Percentiles rank a stretch among this genome's conserved stretches.
phyloP scores from a whole-genome alignment of 2,797 vertebrate species.

The Clamator glandarius region DNA sequence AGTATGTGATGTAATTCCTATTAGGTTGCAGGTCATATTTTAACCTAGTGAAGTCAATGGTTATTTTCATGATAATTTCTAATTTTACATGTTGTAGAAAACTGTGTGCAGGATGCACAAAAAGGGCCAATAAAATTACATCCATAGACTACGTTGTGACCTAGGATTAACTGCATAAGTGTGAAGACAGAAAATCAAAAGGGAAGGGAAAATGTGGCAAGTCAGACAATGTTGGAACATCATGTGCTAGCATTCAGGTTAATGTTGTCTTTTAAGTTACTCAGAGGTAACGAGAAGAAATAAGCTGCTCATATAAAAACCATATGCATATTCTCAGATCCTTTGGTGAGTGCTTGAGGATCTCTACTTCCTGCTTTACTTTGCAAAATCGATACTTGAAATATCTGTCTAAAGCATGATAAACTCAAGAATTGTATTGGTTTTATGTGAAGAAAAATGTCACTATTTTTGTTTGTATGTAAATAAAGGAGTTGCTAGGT shows the following conservation, averaged over 20 bases:
- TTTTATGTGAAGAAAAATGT: too few species aligned
- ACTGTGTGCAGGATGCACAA: neutral
- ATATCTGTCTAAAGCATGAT: too few species aligned
- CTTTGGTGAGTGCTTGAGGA: neutral
- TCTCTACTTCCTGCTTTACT: too few species aligned
- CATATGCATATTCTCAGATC: neutral
- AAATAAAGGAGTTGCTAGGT: too few species aligned
- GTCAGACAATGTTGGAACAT: neutral
- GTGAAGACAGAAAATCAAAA: slow-evolving; percentile 3
- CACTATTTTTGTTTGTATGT: too few species aligned
- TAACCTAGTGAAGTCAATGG: neutral
- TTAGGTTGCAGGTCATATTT: slow-evolving; percentile 23
- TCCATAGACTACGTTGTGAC: neutral
- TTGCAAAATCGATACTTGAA: too few species aligned
- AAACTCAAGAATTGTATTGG: too few species aligned
- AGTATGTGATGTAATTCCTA: neutral
- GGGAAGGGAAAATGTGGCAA: neutral
- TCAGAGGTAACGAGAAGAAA: neutral
- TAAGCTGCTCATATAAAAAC: neutral
- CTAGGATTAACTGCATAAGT: neutral
- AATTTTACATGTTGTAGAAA: slow-evolving; percentile 7
- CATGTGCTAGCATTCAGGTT: neutral
- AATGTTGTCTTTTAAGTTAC: neutral
- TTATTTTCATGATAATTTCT: neutral
- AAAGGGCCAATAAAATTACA: neutral